phyloP scores from a whole-genome alignment of 2,113 vertebrate genomes.

The Platichthys stellatus region DNA sequence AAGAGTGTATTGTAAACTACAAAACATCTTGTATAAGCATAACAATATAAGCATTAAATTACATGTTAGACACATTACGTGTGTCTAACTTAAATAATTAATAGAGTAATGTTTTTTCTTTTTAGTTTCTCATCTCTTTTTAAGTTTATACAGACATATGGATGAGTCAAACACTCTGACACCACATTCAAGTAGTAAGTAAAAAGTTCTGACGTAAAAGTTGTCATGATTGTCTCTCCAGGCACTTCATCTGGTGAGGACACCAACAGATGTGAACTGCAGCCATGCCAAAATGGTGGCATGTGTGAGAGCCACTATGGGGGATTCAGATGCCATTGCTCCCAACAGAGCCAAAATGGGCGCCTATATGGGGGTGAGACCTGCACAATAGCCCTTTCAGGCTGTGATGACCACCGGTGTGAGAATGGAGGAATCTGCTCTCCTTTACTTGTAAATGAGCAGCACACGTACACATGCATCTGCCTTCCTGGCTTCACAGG shows the following conservation, averaged over 20 bases:
- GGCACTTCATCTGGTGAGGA: slow-evolving; percentile 83
- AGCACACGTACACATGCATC: slow-evolving; percentile 82
- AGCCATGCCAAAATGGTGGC: slow-evolving; percentile 90
- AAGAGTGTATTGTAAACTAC: background rate
- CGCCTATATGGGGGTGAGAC: slow-evolving; percentile 86
- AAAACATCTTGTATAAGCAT: too few relatives aligned
- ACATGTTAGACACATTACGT: background rate
- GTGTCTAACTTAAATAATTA: background rate
- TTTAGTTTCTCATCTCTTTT: background rate
- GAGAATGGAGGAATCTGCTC: slow-evolving; percentile 86
- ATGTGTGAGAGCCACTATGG: slow-evolving; percentile 84
- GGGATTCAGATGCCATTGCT: slow-evolving; percentile 87
- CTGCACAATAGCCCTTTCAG: slow-evolving; percentile 85
- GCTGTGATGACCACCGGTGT: slow-evolving; percentile 85
- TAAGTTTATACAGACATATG: background rate
- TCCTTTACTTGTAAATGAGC: slow-evolving; percentile 80
- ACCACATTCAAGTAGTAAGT: background rate
- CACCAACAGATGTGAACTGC: slow-evolving; percentile 81
- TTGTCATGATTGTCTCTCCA: slow-evolving; percentile 52
- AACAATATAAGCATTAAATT: too few relatives aligned
- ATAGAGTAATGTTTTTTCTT: background rate
- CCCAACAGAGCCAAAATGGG: slow-evolving; percentile 74
- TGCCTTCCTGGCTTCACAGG: slow-evolving; percentile 87
- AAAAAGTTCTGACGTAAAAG: background rate
- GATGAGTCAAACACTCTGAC: background rate